Evolutionary conservation across 2,888 invertebrate species (phyloP).

Genomic region (Dryobota labecula): DNA sequence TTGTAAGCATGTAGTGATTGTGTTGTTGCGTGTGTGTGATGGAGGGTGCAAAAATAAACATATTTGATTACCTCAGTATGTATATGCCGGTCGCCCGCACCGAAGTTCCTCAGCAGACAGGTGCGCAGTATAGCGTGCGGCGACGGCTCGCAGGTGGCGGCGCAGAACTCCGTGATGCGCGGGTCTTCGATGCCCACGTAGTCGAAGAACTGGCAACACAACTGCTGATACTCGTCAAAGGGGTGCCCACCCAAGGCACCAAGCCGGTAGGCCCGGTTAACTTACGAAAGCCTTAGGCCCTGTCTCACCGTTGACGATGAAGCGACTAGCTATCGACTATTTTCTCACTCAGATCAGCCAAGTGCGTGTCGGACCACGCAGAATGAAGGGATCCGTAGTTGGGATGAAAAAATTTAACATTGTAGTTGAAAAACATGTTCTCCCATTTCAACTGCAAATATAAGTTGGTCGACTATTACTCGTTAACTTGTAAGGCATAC

Average conservation of each 20-base stretch:
- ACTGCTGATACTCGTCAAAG: slow-evolving; percentile 1
- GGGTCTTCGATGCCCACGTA: slow-evolving; percentile 98
- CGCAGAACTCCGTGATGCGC: slow-evolving; percentile 97
- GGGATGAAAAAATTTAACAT: no score
- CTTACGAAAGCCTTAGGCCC: neutral
- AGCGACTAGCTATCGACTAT: neutral
- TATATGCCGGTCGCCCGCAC: slow-evolving; percentile 96
- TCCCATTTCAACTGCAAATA: no score
- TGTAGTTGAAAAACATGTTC: no score
- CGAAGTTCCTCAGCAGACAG: slow-evolving; percentile 97
- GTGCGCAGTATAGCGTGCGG: slow-evolving; percentile 98
- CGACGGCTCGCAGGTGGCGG: slow-evolving; percentile 98
- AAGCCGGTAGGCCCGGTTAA: no score
- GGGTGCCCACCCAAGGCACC: no score
- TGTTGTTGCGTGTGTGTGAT: no score
- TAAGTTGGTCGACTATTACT: no score
- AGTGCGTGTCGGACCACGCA: no score
- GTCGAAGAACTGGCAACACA: slow-evolving; percentile 94
- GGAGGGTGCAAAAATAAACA: no score
- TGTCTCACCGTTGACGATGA: neutral
- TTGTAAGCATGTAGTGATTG: no score
- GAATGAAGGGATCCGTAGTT: no score
- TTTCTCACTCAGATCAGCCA: neutral
- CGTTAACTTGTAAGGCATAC: no score
- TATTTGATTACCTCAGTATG: slow-evolving; percentile 92